These are phyloP conservation scores for Halocynthia aurantium DNA, from an alignment of 23 tunicate genomes.

Conservation along the genomic window DNA sequence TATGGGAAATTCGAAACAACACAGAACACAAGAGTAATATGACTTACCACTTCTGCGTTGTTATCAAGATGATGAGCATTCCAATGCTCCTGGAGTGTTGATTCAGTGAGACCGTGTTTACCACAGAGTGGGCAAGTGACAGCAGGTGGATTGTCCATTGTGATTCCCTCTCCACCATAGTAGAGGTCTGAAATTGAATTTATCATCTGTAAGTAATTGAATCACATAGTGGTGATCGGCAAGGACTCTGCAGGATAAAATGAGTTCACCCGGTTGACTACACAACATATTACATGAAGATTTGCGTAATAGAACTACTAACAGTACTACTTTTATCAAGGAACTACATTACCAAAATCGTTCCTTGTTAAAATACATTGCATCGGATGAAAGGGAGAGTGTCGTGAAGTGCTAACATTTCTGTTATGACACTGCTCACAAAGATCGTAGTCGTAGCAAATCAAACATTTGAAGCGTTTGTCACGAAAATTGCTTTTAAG, in stretches of 20 bases:
- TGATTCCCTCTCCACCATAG: constrained; percentile 71
- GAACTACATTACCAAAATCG: constrained; percentile 49
- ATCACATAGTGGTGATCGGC: too few species aligned
- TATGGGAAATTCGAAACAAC: neutral
- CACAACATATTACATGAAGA: neutral
- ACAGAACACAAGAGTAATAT: constrained; percentile 1
- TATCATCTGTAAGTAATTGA: too few species aligned
- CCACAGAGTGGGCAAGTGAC: constrained; percentile 69
- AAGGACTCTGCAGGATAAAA: neutral
- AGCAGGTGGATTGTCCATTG: constrained; percentile 69
- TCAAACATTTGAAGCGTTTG: constrained; percentile 77
- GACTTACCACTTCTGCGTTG: constrained; percentile 63
- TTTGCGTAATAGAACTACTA: too few species aligned
- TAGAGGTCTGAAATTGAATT: constrained; percentile 22
- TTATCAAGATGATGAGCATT: constrained; percentile 56
- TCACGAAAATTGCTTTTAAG: constrained; percentile 52
- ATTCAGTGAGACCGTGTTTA: constrained; percentile 60
- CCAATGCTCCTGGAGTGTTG: constrained; percentile 63
- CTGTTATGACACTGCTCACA: constrained; percentile 49
- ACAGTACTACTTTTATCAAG: too few species aligned
- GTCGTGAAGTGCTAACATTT: constrained; percentile 51
- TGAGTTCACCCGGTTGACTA: too few species aligned
- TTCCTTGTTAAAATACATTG: constrained; percentile 76
- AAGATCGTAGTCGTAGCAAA: constrained; percentile 83
- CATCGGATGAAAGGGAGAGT: constrained; percentile 72